These are phyloP conservation scores for Carcharodon carcharias DNA, from an alignment of 2,797 vertebrate genomes.

Conservation along the genomic window DNA sequence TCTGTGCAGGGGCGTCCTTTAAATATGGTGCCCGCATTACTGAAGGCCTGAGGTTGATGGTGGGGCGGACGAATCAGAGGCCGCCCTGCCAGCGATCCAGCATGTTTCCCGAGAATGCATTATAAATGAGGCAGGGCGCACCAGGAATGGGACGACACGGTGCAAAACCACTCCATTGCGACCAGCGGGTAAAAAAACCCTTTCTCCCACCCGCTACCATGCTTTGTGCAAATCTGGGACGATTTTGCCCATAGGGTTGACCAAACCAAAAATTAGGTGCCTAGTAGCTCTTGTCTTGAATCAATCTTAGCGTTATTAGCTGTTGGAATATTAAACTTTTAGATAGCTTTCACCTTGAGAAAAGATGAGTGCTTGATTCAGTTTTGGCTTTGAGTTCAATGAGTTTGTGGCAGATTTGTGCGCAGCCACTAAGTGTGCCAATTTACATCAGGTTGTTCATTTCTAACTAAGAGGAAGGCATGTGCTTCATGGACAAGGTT, in stretches of 20 bases:
- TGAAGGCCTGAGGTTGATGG: no score
- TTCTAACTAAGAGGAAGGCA: background rate
- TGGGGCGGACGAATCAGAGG: no score
- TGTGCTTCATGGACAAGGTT: background rate
- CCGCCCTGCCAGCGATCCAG: no score
- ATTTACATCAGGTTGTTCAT: background rate
- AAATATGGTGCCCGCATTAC: no score
- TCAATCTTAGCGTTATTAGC: background rate
- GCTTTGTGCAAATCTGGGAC: no score
- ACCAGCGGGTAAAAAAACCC: no score
- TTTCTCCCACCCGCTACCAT: no score
- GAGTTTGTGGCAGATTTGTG: background rate
- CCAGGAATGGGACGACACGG: no score
- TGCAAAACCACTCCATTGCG: no score
- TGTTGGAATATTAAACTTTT: background rate
- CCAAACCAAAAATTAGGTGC: background rate
- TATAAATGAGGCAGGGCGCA: no score
- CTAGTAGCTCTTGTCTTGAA: background rate
- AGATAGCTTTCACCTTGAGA: background rate
- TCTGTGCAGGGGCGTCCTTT: no score
- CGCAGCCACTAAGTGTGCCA: background rate
- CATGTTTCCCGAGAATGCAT: no score
- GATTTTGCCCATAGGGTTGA: background rate
- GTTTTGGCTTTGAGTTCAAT: constrained; percentile 14
- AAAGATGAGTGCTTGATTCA: background rate